Evolutionary conservation across 2,113 vertebrate species (phyloP), one percentile per base, ranked within the genome.

Genomic region (Notechis scutatus): DNA sequence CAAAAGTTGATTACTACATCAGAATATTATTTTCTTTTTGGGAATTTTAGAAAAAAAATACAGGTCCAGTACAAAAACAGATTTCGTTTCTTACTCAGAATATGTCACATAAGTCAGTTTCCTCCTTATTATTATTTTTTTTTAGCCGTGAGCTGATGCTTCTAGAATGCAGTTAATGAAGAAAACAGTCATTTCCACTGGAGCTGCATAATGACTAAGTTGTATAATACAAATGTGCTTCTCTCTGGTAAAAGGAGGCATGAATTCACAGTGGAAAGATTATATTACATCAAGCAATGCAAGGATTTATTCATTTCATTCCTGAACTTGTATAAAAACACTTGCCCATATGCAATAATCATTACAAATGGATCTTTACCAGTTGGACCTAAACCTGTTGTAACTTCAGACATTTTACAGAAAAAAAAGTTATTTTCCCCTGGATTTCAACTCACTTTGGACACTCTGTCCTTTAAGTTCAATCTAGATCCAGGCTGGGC

Each of bases 201-300:
- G 92, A 93, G 93, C 89, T 96, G 54, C 87, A 94, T 94, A 92
- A 88, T 91, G 93, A 95, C 94, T 93, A 95, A 47, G 39, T 91
- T 95, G 85, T 92, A 61, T 64, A 95, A 96, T 96, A 93, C 26
- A 94, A 94, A 95, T 91, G 47, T 47, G 29, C 9, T 26, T 52
- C 59, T 26, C 86, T 94, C 91, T 45, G 93, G 59, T 95, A 93
- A 95, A 81, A 96, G 47, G 94, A 94, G 93, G 39, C 96, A 98
- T 99, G 97, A 98, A 95, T 96, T 98, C 97, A 98, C 93, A 93
- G 90, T 98, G 98, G 98, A 98, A 98, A 98, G 92, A 98, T 98
- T 98, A 97, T 96, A 93, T 96, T 96, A 95, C 96, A 97, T 96
- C 93, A 96, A 97, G 94, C 96, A 97, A 93, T 96, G 97, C 96